Evolutionary conservation across 2,113 vertebrate species (phyloP), one percentile per base, ranked within the genome.

Genomic region (Motacilla alba): DNA sequence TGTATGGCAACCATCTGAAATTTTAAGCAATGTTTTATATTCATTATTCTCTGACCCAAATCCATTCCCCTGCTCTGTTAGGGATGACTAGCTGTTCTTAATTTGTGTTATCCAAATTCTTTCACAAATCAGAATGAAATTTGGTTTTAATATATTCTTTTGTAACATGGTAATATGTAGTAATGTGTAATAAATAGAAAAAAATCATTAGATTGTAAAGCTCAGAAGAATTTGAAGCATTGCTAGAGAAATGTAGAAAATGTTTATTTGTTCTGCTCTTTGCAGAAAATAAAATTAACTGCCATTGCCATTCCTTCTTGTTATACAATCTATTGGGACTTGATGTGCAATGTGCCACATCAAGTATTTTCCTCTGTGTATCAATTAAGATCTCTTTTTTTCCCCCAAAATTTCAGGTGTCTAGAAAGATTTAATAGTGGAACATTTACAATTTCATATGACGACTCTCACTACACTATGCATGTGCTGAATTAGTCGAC

Each of bases 41-140:
- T 95, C 58, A 74, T 95, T 86, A 94, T 93, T 94, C 63, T 50
- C 53, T 91, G 92, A 92, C 88, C 79, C 78, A 91, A 62, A 95
- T 94, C 43, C 24, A 35, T 87, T 87, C 58, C 47, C 56, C 44
- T 89, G 44, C 55, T 94, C 64, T 69, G 17, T 60, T 92, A 31
- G 63, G 35, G 86, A 47, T 95, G 83, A 93, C 53, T 93, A 91
- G 23, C 77, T 90, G 83, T 64, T 95, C 49, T 89, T 93, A 72
- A 84, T 89, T 72, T 85, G 86, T 75, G 63, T 83, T 92, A 89
- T 53, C 39, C 41, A 7, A 85, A 68, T 82, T 95, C 55, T 94
- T 89, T 88, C 72, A 81, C n/a, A 91, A 89, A 82, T 87, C 26
- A 84, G 56, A 69, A 50, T 55, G 20, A 79, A 53, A 30, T 75